Evolutionary conservation across 2,888 invertebrate species (phyloP).

Genomic region (Caenorhabditis parvicauda): DNA sequence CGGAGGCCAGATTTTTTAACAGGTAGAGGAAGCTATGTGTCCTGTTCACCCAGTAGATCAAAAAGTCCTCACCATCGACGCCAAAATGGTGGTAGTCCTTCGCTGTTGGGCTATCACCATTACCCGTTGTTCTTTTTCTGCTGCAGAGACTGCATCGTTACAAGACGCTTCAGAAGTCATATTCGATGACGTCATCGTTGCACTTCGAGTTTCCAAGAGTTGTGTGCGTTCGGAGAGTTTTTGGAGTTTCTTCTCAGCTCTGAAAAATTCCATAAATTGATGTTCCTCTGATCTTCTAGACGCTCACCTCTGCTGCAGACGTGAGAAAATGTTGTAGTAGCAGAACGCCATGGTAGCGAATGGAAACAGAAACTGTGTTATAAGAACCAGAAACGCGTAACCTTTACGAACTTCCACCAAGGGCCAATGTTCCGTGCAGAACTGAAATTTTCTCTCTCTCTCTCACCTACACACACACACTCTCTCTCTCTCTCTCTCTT

Average conservation of each 20-base stretch:
- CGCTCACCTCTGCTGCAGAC: constrained; percentile 39
- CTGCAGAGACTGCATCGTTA: no score
- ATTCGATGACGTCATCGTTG: no score
- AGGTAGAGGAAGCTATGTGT: no score
- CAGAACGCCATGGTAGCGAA: constrained; percentile 90
- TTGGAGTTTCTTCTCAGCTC: constrained; percentile 51
- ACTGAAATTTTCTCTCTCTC: no score
- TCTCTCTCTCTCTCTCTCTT: no score
- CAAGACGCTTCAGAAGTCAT: no score
- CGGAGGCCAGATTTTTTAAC: no score
- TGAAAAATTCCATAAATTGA: constrained; percentile 3
- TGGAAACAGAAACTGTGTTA: constrained; percentile 88
- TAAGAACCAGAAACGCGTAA: constrained; percentile 83
- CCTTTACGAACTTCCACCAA: constrained; percentile 75
- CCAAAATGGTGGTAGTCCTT: constrained; percentile 46
- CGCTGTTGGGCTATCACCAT: constrained; percentile 40
- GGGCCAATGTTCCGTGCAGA: constrained; percentile 76
- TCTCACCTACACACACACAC: no score
- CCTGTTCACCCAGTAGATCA: not conserved
- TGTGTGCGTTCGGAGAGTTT: constrained; percentile 55
- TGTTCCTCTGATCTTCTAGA: not conserved
- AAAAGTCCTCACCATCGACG: constrained; percentile 32
- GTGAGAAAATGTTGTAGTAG: constrained; percentile 78
- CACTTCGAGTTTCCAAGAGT: constrained; percentile 37
- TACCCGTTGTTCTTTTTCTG: constrained; percentile 30